Conservation (phyloP, 2,888 invertebrate species). For the Ferdinandea cuprea region DNA sequence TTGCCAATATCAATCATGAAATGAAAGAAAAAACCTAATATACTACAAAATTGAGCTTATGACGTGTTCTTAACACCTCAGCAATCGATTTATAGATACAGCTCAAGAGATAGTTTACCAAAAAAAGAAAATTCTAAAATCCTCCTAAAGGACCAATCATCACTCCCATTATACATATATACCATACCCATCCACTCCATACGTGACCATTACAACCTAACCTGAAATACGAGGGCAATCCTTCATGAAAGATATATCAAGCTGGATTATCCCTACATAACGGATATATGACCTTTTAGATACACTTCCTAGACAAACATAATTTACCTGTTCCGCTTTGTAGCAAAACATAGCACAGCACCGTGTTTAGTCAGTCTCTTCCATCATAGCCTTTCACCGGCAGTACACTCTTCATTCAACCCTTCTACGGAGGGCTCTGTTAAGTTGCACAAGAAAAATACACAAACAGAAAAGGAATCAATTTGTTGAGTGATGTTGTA, state of each 20-base stretch:
- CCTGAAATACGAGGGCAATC: neutral
- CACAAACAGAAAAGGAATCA: constrained; percentile 14
- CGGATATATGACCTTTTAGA: neutral
- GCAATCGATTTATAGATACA: too few relatives aligned
- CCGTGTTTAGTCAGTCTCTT: constrained; percentile 15
- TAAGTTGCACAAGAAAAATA: neutral
- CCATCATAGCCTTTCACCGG: neutral
- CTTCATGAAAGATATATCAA: neutral
- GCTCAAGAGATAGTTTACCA: too few relatives aligned
- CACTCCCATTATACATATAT: too few relatives aligned
- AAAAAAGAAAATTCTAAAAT: neutral
- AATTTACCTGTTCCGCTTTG: constrained; percentile 25
- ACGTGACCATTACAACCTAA: neutral
- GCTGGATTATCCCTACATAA: neutral
- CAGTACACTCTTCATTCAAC: neutral
- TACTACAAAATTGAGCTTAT: too few relatives aligned
- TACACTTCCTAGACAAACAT: constrained; percentile 14
- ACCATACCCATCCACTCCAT: too few relatives aligned
- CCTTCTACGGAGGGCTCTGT: neutral
- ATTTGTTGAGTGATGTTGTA: constrained; percentile 48
- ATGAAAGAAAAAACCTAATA: too few relatives aligned
- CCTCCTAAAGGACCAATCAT: too few relatives aligned
- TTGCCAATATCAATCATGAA: too few relatives aligned
- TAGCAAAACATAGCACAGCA: constrained; percentile 32
- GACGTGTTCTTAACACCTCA: too few relatives aligned